Evolutionary conservation across 1,140 invertebrate genomes (phyloP).

Genomic region (Diplogasteroides magnus): DNA sequence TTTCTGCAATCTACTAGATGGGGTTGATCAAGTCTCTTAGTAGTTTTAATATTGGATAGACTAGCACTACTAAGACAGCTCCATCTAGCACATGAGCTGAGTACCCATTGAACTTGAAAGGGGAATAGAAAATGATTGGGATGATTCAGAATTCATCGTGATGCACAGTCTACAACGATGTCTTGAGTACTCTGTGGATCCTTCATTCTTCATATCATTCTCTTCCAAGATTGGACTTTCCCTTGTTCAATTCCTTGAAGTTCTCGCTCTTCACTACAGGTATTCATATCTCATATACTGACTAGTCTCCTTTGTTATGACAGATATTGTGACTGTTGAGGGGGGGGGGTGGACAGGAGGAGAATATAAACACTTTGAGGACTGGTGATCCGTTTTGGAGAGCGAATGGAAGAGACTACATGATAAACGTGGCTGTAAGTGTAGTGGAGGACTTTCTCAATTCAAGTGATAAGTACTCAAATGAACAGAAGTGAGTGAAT

Average conservation of each 20-base stretch:
- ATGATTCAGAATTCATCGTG: background rate
- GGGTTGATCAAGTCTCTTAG: too few species aligned
- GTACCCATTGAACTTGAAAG: too few species aligned
- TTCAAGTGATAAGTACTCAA: background rate
- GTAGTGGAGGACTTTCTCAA: background rate
- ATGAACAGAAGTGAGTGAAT: background rate
- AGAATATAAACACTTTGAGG: background rate
- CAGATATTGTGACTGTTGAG: too few species aligned
- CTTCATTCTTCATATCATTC: background rate
- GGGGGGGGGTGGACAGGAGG: too few species aligned
- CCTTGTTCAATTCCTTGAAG: background rate
- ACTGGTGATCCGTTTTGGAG: background rate
- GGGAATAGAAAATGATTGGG: background rate
- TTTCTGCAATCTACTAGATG: too few species aligned
- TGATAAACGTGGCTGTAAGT: background rate
- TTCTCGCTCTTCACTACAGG: background rate
- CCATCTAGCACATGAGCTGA: too few species aligned
- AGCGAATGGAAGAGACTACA: background rate
- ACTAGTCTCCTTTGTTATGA: too few species aligned
- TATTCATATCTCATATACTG: background rate
- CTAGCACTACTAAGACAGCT: too few species aligned
- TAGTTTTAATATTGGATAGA: too few species aligned
- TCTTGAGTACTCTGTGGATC: background rate
- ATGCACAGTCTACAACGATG: background rate
- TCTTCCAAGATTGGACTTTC: background rate